Percentiles rank a stretch among this genome's conserved stretches.
Conservation (phyloP, 1,140 invertebrate species). For the Zeugodacus cucurbitae region DNA sequence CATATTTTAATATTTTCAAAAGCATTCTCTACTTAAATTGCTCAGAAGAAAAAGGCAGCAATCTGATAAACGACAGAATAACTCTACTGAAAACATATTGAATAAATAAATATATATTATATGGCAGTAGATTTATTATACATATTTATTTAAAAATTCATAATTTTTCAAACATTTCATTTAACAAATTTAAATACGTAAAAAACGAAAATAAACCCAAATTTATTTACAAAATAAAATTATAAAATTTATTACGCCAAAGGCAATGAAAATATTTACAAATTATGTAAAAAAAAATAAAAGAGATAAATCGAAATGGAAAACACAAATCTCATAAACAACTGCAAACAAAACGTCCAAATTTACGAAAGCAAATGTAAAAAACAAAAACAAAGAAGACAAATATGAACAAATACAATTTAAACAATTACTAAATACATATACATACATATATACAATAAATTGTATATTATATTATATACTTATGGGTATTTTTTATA, state of each 20-base stretch:
- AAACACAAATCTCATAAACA: background rate
- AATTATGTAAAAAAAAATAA: background rate
- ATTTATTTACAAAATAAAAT: background rate
- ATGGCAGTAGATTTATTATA: background rate
- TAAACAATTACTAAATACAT: background rate
- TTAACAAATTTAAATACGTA: background rate
- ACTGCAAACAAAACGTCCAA: conserved; percentile 39
- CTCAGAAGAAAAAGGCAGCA: too few species aligned
- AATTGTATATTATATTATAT: background rate
- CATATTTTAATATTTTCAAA: too few species aligned
- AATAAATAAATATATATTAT: too few species aligned
- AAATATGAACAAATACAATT: background rate
- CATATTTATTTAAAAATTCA: background rate
- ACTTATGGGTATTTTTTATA: conserved; percentile 31
- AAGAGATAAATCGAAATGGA: background rate
- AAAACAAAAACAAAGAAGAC: background rate
- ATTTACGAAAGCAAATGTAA: conserved; percentile 33
- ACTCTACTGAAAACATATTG: too few species aligned
- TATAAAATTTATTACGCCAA: background rate
- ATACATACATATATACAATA: background rate
- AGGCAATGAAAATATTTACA: background rate
- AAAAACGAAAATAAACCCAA: background rate
- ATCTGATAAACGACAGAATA: too few species aligned
- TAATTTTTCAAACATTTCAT: background rate
- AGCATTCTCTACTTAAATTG: too few species aligned